A percentile compares a stretch with the other conserved stretches of the same genome.
Evolutionary conservation across 2,797 vertebrate species (phyloP).

Genomic region (Sebastes glaucus): DNA sequence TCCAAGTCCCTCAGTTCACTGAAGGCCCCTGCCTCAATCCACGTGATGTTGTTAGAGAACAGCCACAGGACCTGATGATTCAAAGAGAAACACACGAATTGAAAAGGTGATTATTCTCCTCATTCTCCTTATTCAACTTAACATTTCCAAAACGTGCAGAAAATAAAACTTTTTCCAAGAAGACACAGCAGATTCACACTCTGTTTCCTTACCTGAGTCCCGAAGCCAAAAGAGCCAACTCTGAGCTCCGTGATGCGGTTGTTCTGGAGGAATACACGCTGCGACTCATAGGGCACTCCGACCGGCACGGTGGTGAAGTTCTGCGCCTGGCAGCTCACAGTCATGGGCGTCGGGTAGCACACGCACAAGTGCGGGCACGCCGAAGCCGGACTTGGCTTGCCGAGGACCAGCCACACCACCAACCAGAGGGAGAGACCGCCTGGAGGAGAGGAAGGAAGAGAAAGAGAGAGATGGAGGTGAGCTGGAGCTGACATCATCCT

Average conservation of each 20-base stretch:
- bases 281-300: slow-evolving; percentile 91
- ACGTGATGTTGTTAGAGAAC: slow-evolving; percentile 96
- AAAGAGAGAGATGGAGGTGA: slow-evolving; percentile 19
- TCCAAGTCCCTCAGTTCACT: slow-evolving; percentile 94
- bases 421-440: slow-evolving; percentile 83
- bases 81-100: background rate
- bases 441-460: slow-evolving; percentile 43
- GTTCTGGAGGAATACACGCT: slow-evolving; percentile 97
- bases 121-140: background rate
- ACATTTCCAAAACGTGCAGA: background rate
- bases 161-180: too few species aligned
- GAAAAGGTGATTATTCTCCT: background rate
- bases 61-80: slow-evolving; percentile 90
- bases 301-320: slow-evolving; percentile 93
- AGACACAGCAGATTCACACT: background rate
- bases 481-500: slow-evolving; percentile 19
- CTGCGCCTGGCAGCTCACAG: slow-evolving; percentile 98
- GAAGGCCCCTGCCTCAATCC: slow-evolving; percentile 95
- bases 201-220: slow-evolving; percentile 82
- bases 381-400: slow-evolving; percentile 77
- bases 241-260: slow-evolving; percentile 94
- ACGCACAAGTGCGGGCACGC: slow-evolving; percentile 93
- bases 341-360: slow-evolving; percentile 96
- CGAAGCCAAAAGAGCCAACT: slow-evolving; percentile 92
- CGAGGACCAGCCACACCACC: slow-evolving; percentile 84